These are phyloP conservation scores for Psilopogon haemacephalus DNA, from an alignment of 2,113 vertebrate genomes.

Conservation along the genomic window DNA sequence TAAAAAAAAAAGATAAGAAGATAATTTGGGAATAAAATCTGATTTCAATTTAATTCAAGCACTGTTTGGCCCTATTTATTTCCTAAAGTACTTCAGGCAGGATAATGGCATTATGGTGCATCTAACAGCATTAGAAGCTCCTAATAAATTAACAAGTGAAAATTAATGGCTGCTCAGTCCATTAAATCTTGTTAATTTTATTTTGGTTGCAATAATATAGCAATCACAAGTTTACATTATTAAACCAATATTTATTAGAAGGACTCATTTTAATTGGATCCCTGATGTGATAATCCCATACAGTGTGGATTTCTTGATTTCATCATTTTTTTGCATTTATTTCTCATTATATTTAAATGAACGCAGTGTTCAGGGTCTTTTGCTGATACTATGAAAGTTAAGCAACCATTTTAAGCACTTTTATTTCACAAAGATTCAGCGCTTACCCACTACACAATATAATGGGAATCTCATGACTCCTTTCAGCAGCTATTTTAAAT, in stretches of 20 bases:
- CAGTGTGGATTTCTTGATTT: slow-evolving; percentile 58
- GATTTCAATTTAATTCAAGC: slow-evolving; percentile 63
- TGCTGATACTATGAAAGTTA: slow-evolving; percentile 55
- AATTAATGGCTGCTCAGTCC: slow-evolving; percentile 76
- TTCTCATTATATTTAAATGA: slow-evolving; percentile 70
- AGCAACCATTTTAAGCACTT: slow-evolving; percentile 60
- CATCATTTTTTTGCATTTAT: slow-evolving; percentile 66
- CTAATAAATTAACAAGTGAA: slow-evolving; percentile 78
- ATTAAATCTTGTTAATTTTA: slow-evolving; percentile 81
- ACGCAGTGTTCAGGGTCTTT: slow-evolving; percentile 25
- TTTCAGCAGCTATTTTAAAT: slow-evolving; percentile 9
- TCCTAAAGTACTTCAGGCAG: slow-evolving; percentile 49
- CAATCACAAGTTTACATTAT: slow-evolving; percentile 72
- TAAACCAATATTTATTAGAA: slow-evolving; percentile 79
- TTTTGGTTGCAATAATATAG: slow-evolving; percentile 67
- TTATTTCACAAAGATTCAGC: slow-evolving; percentile 42
- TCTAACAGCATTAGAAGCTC: slow-evolving; percentile 62
- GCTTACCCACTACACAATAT: slow-evolving; percentile 40
- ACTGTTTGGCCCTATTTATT: slow-evolving; percentile 53
- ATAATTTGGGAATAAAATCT: slow-evolving; percentile 48
- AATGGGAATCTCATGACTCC: slow-evolving; percentile 18
- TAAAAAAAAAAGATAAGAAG: not conserved
- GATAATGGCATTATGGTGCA: slow-evolving; percentile 50
- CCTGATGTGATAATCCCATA: slow-evolving; percentile 66
- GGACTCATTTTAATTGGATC: slow-evolving; percentile 73